Evolutionary conservation across 2,113 vertebrate genomes (phyloP).

Genomic region (Motacilla alba): DNA sequence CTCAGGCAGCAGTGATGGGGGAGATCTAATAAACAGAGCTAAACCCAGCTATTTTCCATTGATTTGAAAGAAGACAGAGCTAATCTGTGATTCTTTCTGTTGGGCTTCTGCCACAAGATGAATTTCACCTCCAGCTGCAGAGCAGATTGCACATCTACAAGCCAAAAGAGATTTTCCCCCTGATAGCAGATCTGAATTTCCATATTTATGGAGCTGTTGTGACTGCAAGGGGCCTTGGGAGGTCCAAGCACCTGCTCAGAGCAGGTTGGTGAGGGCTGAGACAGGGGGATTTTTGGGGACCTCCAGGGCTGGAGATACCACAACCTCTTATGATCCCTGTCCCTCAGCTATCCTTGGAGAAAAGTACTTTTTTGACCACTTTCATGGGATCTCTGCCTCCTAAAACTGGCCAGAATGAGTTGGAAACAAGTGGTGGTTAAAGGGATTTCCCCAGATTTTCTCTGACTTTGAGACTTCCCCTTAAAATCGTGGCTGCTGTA

Average conservation of each 20-base stretch:
- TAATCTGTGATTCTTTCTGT: constrained; percentile 38
- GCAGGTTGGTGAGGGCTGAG: background rate
- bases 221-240: background rate
- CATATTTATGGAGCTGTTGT: background rate
- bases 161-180: constrained; percentile 3
- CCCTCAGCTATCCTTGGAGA: background rate
- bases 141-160: background rate
- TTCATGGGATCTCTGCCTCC: background rate
- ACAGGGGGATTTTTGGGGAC: background rate
- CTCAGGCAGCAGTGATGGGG: background rate
- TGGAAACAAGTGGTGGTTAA: background rate
- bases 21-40: constrained; percentile 37
- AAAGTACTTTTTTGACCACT: background rate
- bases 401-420: background rate
- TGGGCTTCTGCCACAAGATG: constrained; percentile 30
- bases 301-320: background rate
- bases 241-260: background rate
- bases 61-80: constrained; percentile 30
- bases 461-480: background rate
- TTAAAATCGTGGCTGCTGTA: background rate
- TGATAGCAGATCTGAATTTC: background rate
- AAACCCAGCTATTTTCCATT: background rate
- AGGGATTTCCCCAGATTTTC: background rate
- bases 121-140: constrained; percentile 29
- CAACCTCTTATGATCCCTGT: fast-evolving